These are phyloP conservation scores for Acholoe squamosa DNA, from an alignment of 2,888 invertebrate species.

Conservation along the genomic window DNA sequence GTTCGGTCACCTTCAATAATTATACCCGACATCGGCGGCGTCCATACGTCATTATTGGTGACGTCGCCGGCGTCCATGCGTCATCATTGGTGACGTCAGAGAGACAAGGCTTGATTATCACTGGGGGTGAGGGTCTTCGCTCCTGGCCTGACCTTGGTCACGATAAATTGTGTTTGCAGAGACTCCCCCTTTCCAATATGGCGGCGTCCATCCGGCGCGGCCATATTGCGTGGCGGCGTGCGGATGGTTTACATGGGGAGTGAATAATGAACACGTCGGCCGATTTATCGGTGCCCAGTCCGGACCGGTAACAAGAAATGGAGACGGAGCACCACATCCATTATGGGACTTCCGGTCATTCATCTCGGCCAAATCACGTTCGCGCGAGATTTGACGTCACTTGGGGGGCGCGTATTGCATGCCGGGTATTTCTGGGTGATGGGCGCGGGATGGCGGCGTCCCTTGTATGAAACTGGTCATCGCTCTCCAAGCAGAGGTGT, in stretches of 20 bases:
- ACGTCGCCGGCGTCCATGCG: neutral
- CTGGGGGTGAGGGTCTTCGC: neutral
- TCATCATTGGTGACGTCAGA: constrained; percentile 24
- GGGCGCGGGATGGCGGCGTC: neutral
- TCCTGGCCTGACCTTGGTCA: constrained; percentile 18
- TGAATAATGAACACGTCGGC: constrained; percentile 39
- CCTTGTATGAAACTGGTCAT: neutral
- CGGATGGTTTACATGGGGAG: constrained; percentile 1
- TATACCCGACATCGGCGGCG: neutral
- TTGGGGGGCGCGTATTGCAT: neutral
- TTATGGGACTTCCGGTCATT: constrained; percentile 59
- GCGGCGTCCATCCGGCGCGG: constrained; percentile 17
- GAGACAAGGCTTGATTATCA: neutral
- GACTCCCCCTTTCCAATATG: constrained; percentile 4
- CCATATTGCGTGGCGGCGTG: neutral
- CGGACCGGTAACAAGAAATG: constrained; percentile 39
- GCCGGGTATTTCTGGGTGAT: constrained; percentile 5
- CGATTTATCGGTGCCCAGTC: constrained; percentile 28
- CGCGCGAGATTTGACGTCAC: constrained; percentile 55
- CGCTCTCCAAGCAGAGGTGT: neutral
- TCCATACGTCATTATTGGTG: constrained; percentile 28
- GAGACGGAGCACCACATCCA: constrained; percentile 55
- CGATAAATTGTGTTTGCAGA: constrained; percentile 12
- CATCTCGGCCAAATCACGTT: constrained; percentile 43
- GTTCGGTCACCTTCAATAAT: constrained; percentile 28